Base-by-base conservation (phyloP, 2,113 vertebrate genomes). In the Tenrec ecaudatus region DNA sequence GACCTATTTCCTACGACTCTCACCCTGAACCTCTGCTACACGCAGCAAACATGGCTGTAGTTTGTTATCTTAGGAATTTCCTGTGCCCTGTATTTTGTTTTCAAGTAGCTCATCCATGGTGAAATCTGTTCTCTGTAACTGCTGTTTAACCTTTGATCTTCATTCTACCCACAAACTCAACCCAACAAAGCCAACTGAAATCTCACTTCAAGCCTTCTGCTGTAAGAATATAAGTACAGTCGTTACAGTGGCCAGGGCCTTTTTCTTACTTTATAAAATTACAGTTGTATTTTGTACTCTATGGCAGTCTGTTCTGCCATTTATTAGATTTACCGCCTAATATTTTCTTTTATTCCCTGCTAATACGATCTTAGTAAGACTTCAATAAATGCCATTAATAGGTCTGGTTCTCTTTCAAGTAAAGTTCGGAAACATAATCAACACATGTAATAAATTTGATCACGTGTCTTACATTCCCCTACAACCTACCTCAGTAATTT, bases 381-480 rank as follows among this genome's bases (percentile, higher is more conserved):
- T 87, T 73, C 29, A 47, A 23, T 81, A n/a, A 82, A n/a, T 89
- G 82, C 94, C 10, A 16, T 43, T 78, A 22, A 79, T 77, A 58
- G 64, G 77, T 38, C 5, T 88, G 76, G 23, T 10, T 90, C 36
- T 88, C 91, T 87, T 87, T 76, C 75, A 94, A 27, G n/a, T 87
- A n/a, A 81, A 81, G 40, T 53, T 92, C 57, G 83, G 33, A 38
- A 82, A 17, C 58, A 29, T 58, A 79, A 62, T 85, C 90, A 79
- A 23, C 22, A 77, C 84, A 36, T 93, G 1, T 58, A 88, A 71
- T 93, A 4, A 47, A 66, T 90, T 90, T 66, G 31, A 6, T 81
- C 33, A 62, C 92, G 2, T 89, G 6, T 58, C 81, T 91, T 89
- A 19, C 0, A 60, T 27, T 90, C 89, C 57, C 7, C 3, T 88